Percentiles rank a stretch among this genome's conserved stretches.
Conservation (phyloP, 2,113 vertebrate species). For the Motacilla alba region DNA sequence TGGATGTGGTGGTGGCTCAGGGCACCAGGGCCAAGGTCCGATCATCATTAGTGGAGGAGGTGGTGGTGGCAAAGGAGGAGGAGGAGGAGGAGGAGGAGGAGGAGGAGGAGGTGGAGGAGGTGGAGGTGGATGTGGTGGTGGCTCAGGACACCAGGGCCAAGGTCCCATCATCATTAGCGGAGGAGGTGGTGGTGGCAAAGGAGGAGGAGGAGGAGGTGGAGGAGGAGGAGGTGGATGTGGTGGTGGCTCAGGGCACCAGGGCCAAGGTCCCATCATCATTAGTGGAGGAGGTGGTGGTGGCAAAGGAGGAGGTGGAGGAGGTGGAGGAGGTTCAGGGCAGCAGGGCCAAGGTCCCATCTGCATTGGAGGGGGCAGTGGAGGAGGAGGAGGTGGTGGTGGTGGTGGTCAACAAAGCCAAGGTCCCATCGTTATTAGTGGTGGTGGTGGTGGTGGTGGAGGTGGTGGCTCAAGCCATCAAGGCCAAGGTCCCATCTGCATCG, state of each 20-base stretch:
- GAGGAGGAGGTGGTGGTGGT: neutral
- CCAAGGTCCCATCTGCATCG: neutral
- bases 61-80: neutral
- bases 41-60: too few species aligned
- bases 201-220: neutral
- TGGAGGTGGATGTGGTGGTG: neutral
- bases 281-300: neutral
- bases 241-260: accelerated
- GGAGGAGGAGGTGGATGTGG: neutral
- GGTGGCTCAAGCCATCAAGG: neutral
- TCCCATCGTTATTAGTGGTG: neutral
- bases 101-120: neutral
- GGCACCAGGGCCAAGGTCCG: too few species aligned
- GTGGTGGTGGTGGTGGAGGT: too few species aligned
- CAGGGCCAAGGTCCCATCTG: neutral
- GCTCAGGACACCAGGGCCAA: too few species aligned
- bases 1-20: accelerated
- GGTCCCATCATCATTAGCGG: neutral
- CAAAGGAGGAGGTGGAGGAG: neutral
- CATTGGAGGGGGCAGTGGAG: neutral
- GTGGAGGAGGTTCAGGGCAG: neutral
- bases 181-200: too few species aligned
- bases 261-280: neutral
- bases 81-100: neutral
- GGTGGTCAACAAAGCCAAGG: neutral